Percentiles rank a stretch among this genome's conserved stretches.
Conservation (phyloP, 2,113 vertebrate species). For the Zosterops hypoxanthus region DNA sequence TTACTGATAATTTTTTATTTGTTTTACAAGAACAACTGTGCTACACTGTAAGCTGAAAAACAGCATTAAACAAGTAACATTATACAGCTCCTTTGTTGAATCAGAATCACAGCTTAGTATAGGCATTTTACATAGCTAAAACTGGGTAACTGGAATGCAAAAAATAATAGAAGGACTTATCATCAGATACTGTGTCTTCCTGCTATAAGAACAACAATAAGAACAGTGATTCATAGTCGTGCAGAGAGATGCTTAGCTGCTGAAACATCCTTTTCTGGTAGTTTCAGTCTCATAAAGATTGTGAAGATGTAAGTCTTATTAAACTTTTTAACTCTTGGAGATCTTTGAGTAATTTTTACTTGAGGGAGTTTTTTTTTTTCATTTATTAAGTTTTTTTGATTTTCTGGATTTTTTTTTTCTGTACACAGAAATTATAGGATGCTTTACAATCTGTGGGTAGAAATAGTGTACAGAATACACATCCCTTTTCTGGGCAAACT, state of each 20-base stretch:
- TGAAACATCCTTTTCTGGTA: not conserved
- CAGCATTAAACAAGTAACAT: not conserved
- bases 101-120: not conserved
- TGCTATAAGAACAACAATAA: not conserved
- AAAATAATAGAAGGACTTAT: not conserved
- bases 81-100: not conserved
- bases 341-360: not conserved
- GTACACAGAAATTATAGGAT: not conserved
- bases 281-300: not conserved
- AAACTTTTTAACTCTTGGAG: not conserved
- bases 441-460: not conserved
- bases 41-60: not conserved
- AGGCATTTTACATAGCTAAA: not conserved
- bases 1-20: not conserved
- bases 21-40: not conserved
- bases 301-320: not conserved
- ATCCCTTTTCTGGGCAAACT: not conserved
- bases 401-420: not conserved
- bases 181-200: not conserved
- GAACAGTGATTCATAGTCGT: not conserved
- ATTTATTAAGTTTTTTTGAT: not conserved
- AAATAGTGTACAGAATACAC: not conserved
- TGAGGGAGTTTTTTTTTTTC: not conserved
- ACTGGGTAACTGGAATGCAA: not conserved
- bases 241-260: not conserved